phyloP scores from a whole-genome alignment of 2,113 vertebrate species.

The Forbesichthys agassizii region DNA sequence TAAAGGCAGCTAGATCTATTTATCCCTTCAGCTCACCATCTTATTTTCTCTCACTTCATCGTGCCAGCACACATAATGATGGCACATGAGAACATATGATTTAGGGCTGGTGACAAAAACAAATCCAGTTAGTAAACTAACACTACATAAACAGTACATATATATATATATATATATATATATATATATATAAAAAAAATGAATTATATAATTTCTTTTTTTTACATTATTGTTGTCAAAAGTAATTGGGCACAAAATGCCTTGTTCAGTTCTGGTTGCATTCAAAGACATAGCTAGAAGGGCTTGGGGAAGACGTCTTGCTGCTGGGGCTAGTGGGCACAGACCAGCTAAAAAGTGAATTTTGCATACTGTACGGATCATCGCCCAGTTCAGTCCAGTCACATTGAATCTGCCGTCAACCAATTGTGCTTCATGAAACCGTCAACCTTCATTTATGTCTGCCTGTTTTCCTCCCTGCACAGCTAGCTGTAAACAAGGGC shows the following conservation, averaged over 20 bases:
- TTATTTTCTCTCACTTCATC: slow-evolving; percentile 21
- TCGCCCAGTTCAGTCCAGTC: slow-evolving; percentile 97
- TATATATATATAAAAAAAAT: neutral
- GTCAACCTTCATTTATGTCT: slow-evolving; percentile 97
- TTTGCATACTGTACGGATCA: slow-evolving; percentile 99
- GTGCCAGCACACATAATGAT: slow-evolving; percentile 44
- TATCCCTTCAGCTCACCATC: slow-evolving; percentile 4
- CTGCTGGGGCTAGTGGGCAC: slow-evolving; percentile 94
- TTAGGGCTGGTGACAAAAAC: slow-evolving; percentile 87
- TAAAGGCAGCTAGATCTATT: slow-evolving; percentile 33
- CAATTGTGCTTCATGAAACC: slow-evolving; percentile 97
- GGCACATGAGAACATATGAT: slow-evolving; percentile 67
- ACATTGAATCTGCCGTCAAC: slow-evolving; percentile 96
- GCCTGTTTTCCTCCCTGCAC: slow-evolving; percentile 86
- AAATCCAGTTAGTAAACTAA: slow-evolving; percentile 81
- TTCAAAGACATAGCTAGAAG: slow-evolving; percentile 85
- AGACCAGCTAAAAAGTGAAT: slow-evolving; percentile 94
- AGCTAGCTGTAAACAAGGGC: slow-evolving; percentile 90
- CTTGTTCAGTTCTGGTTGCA: slow-evolving; percentile 86
- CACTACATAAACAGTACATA: too few species aligned
- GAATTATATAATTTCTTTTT: slow-evolving; percentile 5
- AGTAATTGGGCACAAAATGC: slow-evolving; percentile 86
- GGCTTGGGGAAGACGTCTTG: slow-evolving; percentile 79
- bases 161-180: slow-evolving; percentile 46
- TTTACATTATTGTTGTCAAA: slow-evolving; percentile 94